Conservation (phyloP, 1,140 invertebrate genomes). For the Danaus melanippus region DNA sequence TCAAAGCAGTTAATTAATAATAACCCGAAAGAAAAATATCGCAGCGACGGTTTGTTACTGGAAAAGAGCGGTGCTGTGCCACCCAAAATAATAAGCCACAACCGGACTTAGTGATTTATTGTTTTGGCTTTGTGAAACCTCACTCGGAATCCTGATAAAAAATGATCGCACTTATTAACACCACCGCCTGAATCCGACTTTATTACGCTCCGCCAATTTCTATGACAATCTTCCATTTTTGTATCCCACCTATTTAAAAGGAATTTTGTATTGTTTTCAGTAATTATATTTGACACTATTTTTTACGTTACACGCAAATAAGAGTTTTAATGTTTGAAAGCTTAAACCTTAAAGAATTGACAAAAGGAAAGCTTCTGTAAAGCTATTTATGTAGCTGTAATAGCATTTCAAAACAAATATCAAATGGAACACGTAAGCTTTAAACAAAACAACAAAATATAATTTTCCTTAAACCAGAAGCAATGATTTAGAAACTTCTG, state of each 20-base stretch:
- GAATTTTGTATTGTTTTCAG: too few relatives aligned
- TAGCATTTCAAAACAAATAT: too few relatives aligned
- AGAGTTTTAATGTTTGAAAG: too few relatives aligned
- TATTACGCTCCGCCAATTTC: constrained; percentile 40
- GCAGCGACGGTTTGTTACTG: constrained; percentile 48
- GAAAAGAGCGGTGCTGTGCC: constrained; percentile 41
- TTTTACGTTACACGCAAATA: too few relatives aligned
- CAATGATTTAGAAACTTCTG: constrained; percentile 36
- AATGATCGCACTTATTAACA: constrained; percentile 66
- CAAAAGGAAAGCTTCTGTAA: too few relatives aligned
- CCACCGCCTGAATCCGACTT: constrained; percentile 39
- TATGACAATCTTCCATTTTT: constrained; percentile 23
- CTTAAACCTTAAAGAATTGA: too few relatives aligned
- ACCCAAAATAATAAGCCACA: constrained; percentile 59
- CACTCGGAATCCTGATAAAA: constrained; percentile 57
- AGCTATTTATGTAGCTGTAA: too few relatives aligned
- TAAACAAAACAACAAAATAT: constrained; percentile 15
- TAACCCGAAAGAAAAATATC: constrained; percentile 46
- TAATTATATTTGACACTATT: too few relatives aligned
- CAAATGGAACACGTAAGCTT: neutral
- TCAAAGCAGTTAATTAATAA: constrained; percentile 49
- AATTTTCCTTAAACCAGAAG: constrained; percentile 12
- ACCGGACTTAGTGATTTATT: constrained; percentile 57
- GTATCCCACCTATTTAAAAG: neutral
- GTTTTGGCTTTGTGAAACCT: constrained; percentile 60